These are phyloP conservation scores for Ageneiosus marmoratus DNA, from an alignment of 2,113 vertebrate species.

Conservation along the genomic window DNA sequence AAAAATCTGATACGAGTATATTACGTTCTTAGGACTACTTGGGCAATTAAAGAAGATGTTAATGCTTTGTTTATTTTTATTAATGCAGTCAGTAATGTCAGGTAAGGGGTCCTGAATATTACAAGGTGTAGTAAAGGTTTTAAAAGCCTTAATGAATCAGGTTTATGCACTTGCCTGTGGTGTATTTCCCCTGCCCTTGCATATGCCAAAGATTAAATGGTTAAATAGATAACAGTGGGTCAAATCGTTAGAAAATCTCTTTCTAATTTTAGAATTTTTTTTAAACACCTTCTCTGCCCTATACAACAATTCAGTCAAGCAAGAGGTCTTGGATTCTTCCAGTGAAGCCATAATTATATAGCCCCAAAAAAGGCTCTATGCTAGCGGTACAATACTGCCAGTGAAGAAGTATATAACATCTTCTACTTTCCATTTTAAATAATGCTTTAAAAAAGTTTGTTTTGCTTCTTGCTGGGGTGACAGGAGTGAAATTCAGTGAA, in stretches of 20 bases:
- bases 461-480: conserved; percentile 33
- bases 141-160: background rate
- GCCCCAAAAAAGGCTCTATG: conserved; percentile 7
- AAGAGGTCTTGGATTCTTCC: background rate
- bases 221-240: background rate
- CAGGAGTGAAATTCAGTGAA: conserved; percentile 43
- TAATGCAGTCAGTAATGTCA: background rate
- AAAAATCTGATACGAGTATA: too few relatives aligned
- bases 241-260: background rate
- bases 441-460: conserved; percentile 45
- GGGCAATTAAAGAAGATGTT: background rate
- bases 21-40: background rate
- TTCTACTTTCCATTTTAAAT: conserved; percentile 37
- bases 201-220: background rate
- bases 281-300: background rate
- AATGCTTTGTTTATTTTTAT: background rate
- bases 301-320: background rate
- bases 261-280: background rate
- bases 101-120: background rate
- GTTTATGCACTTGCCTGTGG: background rate
- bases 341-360: background rate
- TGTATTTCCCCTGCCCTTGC: background rate
- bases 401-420: conserved; percentile 39
- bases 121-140: background rate
- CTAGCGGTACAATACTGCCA: conserved; percentile 15